Percentiles rank a stretch among this genome's conserved stretches.
These are phyloP conservation scores for Drosophila mauritiana DNA, from an alignment of 1,140 invertebrate genomes.

Conservation along the genomic window DNA sequence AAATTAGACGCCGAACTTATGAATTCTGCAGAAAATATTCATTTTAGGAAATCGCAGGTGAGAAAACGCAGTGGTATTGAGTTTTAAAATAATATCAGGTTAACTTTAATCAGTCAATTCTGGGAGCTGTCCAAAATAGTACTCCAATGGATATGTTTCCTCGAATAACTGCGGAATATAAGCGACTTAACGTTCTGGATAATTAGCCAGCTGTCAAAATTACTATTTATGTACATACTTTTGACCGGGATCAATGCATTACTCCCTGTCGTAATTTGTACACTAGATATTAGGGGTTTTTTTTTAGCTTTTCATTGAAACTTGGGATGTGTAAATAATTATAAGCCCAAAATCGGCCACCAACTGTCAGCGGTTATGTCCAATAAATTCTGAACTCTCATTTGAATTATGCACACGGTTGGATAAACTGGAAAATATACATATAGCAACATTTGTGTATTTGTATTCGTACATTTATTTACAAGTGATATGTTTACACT, in stretches of 20 bases:
- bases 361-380: constrained; percentile 51
- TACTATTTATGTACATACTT: not conserved
- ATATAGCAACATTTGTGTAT: not conserved
- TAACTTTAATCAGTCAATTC: not conserved
- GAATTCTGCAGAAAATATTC: not conserved
- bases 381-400: constrained; percentile 36
- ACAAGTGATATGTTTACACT: constrained; percentile 32
- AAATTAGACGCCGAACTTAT: constrained; percentile 45
- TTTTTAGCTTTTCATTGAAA: constrained; percentile 50
- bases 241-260: constrained; percentile 26
- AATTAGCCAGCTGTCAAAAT: not conserved
- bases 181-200: not conserved
- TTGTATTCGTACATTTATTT: constrained; percentile 32
- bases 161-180: not conserved
- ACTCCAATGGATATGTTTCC: not conserved
- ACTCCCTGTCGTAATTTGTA: constrained; percentile 49
- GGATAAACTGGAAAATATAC: constrained; percentile 35
- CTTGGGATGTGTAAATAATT: constrained; percentile 63
- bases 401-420: constrained; percentile 16
- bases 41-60: not conserved
- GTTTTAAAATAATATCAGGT: not conserved
- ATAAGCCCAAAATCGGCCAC: constrained; percentile 68
- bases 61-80: not conserved
- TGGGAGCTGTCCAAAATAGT: not conserved
- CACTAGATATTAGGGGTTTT: constrained; percentile 48